phyloP scores from a whole-genome alignment of 2,888 invertebrate genomes.

The Lampropteryx suffumata region DNA sequence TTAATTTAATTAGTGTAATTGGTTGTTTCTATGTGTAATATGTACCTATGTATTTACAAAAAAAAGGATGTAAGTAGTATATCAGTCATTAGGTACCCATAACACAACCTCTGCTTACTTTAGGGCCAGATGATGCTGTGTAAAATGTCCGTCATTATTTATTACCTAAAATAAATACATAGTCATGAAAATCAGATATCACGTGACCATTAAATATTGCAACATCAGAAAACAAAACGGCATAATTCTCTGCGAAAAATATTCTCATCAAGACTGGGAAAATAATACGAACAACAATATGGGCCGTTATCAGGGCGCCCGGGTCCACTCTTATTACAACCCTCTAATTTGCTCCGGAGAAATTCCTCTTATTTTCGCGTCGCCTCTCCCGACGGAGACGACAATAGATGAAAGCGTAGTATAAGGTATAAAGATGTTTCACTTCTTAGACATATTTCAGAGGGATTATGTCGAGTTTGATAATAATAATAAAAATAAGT shows the following conservation, averaged over 20 bases:
- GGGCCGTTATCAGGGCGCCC: slow-evolving; percentile 62
- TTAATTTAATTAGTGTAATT: no score
- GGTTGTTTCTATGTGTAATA: no score
- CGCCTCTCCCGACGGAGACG: slow-evolving; percentile 43
- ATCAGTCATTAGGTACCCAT: no score
- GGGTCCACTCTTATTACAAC: slow-evolving; percentile 72
- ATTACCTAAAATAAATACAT: no score
- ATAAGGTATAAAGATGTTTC: neutral
- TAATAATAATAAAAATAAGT: no score
- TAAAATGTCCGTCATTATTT: no score
- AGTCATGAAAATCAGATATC: neutral
- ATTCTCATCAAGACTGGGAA: slow-evolving; percentile 59
- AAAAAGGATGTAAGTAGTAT: no score
- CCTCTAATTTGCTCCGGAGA: slow-evolving; percentile 72
- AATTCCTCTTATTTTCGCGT: slow-evolving; percentile 63
- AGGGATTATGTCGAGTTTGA: no score
- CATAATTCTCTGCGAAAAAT: slow-evolving; percentile 33
- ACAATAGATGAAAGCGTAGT: neutral
- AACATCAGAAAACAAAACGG: slow-evolving; percentile 9
- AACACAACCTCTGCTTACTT: no score
- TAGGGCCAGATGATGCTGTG: no score
- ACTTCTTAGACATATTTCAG: neutral
- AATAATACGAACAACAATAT: slow-evolving; percentile 72
- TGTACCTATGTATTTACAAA: no score
- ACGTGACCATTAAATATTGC: neutral